A percentile compares a stretch with the other conserved stretches of the same genome.
phyloP scores from a whole-genome alignment of 2,113 vertebrate species.

The Acrocephalus kingi region DNA sequence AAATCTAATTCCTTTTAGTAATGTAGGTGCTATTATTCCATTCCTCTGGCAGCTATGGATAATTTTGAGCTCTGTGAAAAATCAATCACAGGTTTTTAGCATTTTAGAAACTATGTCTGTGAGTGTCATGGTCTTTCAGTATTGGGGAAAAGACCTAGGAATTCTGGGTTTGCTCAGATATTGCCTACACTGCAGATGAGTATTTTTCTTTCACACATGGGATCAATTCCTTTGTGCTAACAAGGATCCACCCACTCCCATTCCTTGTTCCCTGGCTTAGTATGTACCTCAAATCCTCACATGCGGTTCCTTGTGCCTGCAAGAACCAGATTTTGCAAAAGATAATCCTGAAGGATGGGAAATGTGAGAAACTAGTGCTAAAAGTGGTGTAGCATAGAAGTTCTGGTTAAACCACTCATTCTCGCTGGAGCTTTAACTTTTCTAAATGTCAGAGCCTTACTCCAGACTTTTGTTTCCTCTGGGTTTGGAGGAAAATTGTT shows the following conservation, averaged over 20 bases:
- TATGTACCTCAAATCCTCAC: background rate
- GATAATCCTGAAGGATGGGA: background rate
- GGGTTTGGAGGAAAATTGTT: background rate
- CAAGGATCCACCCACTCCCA: background rate
- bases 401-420: background rate
- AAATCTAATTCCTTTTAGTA: background rate
- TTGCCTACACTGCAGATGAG: background rate
- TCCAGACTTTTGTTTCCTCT: background rate
- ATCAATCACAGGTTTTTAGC: background rate
- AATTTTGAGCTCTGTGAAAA: background rate
- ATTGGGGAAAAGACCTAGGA: background rate
- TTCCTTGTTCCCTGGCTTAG: background rate
- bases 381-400: background rate
- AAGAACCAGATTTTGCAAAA: constrained; percentile 16
- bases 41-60: background rate
- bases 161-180: background rate
- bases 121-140: background rate
- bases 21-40: background rate
- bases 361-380: background rate
- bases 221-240: background rate
- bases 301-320: background rate
- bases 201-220: background rate
- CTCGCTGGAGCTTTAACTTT: background rate
- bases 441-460: background rate
- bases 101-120: background rate